A percentile compares a stretch with the other conserved stretches of the same genome.
Conservation (phyloP, 2,797 vertebrate genomes). For the Muraenolepis orangiensis region DNA sequence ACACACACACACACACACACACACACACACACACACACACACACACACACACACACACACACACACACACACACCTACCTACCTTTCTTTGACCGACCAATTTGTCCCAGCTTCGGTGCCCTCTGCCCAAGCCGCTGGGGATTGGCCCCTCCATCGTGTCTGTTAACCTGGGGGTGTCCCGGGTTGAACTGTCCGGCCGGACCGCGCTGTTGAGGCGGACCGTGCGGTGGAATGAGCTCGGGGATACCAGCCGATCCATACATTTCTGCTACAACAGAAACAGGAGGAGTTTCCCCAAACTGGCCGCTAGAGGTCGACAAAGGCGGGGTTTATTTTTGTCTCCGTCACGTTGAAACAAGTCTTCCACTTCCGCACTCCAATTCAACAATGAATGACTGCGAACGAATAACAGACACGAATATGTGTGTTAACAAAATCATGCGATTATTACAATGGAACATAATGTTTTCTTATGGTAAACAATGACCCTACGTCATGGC, state of each 20-base stretch:
- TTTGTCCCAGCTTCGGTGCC: conserved; percentile 78
- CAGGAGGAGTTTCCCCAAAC: conserved; percentile 21
- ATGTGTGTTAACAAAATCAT: background rate
- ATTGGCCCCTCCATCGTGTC: conserved; percentile 42
- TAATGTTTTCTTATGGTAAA: background rate
- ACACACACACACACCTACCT: background rate
- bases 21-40: too few relatives aligned
- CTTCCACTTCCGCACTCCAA: background rate
- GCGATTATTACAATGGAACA: background rate
- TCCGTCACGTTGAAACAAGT: background rate
- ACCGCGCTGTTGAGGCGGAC: conserved; percentile 62
- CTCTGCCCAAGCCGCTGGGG: conserved; percentile 69
- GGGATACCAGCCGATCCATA: conserved; percentile 75
- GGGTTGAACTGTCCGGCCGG: conserved; percentile 61
- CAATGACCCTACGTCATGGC: background rate
- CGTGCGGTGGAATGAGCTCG: conserved; percentile 66
- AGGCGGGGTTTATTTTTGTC: background rate
- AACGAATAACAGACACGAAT: background rate
- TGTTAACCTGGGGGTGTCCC: conserved; percentile 59
- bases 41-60: background rate
- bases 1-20: too few relatives aligned
- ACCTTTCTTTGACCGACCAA: conserved; percentile 78
- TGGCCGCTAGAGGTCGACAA: conserved; percentile 37
- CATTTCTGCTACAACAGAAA: conserved; percentile 50
- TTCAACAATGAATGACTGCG: background rate